A percentile compares a stretch with the other conserved stretches of the same genome.
Conservation (phyloP, 2,113 vertebrate species). For the Pogona vitticeps region DNA sequence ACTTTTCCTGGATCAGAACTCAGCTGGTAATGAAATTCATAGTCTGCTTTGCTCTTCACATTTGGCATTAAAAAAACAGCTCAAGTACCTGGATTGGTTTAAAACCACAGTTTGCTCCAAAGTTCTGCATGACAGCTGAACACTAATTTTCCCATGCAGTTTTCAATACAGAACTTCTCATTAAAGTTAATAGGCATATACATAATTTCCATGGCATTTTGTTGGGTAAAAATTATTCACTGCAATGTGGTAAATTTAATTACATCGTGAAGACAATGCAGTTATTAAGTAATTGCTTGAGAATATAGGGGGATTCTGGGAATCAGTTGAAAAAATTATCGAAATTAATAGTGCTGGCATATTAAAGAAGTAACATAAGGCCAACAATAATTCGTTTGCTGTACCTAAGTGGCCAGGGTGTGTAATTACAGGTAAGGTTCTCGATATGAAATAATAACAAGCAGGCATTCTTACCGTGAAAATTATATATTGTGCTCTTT, state of each 20-base stretch:
- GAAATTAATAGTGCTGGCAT: background rate
- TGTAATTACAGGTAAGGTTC: background rate
- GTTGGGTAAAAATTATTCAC: constrained; percentile 23
- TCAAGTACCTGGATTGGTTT: background rate
- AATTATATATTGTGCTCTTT: background rate
- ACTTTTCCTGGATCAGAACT: background rate
- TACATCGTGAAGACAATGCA: constrained; percentile 3
- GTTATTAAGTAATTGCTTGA: constrained; percentile 10
- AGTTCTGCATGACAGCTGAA: background rate
- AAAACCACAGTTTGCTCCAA: background rate
- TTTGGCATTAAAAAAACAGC: background rate
- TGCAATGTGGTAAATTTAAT: constrained; percentile 18
- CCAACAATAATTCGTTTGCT: background rate
- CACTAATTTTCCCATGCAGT: constrained; percentile 1
- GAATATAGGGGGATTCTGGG: background rate
- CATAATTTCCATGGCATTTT: constrained; percentile 35
- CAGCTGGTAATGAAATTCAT: background rate
- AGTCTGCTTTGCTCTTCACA: background rate
- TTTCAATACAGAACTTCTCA: constrained; percentile 2
- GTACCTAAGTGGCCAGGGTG: background rate
- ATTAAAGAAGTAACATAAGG: background rate
- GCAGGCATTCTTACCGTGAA: background rate
- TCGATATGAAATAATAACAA: background rate
- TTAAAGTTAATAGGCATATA: constrained; percentile 27
- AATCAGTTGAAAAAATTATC: constrained; percentile 15